A percentile compares a stretch with the other conserved stretches of the same genome.
These are phyloP conservation scores for Notoglanidium macrostoma DNA, from an alignment of 2,797 vertebrate species.

Conservation along the genomic window DNA sequence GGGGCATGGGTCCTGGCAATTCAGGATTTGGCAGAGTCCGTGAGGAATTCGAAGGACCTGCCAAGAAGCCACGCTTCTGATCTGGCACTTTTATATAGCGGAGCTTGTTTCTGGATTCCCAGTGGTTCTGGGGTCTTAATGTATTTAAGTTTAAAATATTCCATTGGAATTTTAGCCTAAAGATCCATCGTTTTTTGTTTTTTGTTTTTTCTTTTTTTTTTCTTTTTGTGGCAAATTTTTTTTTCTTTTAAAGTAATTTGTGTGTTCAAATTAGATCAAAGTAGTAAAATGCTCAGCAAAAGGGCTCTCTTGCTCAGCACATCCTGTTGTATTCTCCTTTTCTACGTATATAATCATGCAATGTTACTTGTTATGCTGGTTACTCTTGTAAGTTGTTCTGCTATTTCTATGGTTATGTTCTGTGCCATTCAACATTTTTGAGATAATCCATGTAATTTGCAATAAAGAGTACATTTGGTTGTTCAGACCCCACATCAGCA, in stretches of 20 bases:
- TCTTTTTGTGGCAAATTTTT: slow-evolving; percentile 72
- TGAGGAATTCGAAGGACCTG: slow-evolving; percentile 96
- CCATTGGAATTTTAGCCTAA: slow-evolving; percentile 94
- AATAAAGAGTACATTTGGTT: slow-evolving; percentile 88
- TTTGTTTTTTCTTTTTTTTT: slow-evolving; percentile 56
- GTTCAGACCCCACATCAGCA: slow-evolving; percentile 57
- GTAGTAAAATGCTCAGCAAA: slow-evolving; percentile 55
- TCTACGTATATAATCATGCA: slow-evolving; percentile 71
- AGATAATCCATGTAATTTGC: slow-evolving; percentile 87
- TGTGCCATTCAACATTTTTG: slow-evolving; percentile 90
- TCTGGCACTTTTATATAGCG: slow-evolving; percentile 63
- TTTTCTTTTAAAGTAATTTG: slow-evolving; percentile 71
- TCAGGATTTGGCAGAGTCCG: slow-evolving; percentile 93
- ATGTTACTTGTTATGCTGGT: slow-evolving; percentile 79
- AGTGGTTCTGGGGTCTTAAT: slow-evolving; percentile 68
- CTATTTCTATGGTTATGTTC: slow-evolving; percentile 88
- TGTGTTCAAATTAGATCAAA: slow-evolving; percentile 67
- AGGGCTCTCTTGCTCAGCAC: slow-evolving; percentile 67
- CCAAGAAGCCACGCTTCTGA: slow-evolving; percentile 99
- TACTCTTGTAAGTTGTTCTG: slow-evolving; percentile 80
- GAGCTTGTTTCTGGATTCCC: slow-evolving; percentile 71
- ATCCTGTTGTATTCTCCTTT: slow-evolving; percentile 71
- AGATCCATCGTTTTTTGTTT: slow-evolving; percentile 59
- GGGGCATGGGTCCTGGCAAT: slow-evolving; percentile 88
- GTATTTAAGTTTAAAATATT: slow-evolving; percentile 83